A percentile compares a stretch with the other conserved stretches of the same genome.
Conservation (phyloP, 2,797 vertebrate species). For the Monodelphis domestica region DNA sequence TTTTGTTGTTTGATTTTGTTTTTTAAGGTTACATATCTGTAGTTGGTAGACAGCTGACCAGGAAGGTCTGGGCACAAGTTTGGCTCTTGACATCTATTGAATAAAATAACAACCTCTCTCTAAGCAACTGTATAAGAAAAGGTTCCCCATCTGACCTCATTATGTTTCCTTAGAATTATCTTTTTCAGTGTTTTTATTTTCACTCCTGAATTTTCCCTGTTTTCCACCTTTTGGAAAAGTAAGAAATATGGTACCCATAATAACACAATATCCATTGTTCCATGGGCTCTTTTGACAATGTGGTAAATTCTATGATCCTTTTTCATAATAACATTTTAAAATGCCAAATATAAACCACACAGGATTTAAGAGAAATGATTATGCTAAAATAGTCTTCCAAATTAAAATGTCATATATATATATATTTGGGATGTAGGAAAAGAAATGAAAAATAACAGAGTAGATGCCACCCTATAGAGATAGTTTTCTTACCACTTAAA, state of each 20-base stretch:
- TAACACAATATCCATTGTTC: too few species aligned
- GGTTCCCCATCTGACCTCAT: too few species aligned
- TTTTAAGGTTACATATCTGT: background rate
- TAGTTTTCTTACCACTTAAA: background rate
- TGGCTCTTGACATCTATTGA: background rate
- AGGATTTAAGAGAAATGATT: background rate
- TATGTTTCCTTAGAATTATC: too few species aligned
- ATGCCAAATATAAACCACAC: background rate
- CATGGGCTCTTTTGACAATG: too few species aligned
- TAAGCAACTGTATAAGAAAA: background rate
- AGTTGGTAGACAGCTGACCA: background rate
- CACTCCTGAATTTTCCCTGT: background rate
- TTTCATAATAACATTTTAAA: background rate
- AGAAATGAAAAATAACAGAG: background rate
- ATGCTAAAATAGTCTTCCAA: background rate
- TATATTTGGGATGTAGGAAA: background rate
- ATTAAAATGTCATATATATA: too few species aligned
- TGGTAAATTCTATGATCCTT: background rate
- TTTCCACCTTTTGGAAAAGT: background rate
- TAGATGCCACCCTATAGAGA: background rate
- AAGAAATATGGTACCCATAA: background rate
- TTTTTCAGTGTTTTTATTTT: too few species aligned
- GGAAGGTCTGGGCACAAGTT: background rate
- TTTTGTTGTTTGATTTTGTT: background rate
- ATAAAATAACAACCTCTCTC: background rate